Conservation (phyloP, 2,797 vertebrate genomes). For the Halcyon leucocephala region DNA sequence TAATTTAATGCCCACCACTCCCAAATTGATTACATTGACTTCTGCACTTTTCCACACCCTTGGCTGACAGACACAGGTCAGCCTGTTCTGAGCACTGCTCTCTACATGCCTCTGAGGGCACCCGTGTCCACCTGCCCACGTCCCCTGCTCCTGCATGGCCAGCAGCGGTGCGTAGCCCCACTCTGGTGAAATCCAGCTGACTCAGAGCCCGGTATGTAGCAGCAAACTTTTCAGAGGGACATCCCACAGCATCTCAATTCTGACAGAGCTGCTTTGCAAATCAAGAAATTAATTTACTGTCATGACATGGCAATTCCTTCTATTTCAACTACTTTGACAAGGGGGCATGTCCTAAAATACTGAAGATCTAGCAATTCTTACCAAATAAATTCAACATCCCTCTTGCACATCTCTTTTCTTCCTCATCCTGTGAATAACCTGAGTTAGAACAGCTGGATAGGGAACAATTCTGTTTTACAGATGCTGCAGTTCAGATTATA, state of each 20-base stretch:
- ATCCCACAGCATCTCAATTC: neutral
- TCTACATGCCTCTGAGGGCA: neutral
- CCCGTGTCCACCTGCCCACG: rapidly evolving
- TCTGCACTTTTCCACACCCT: neutral
- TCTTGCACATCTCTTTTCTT: constrained; percentile 28
- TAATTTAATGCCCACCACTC: neutral
- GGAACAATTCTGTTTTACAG: constrained; percentile 62
- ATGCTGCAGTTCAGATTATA: constrained; percentile 73
- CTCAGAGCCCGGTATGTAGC: rapidly evolving
- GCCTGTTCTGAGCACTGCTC: neutral
- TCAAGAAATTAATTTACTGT: neutral
- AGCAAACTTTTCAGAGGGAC: neutral
- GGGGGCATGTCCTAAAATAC: neutral
- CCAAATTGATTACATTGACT: neutral
- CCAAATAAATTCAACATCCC: neutral
- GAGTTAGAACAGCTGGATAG: constrained; percentile 71
- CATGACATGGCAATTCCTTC: neutral
- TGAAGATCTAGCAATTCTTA: neutral
- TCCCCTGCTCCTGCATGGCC: rapidly evolving
- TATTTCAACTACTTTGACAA: neutral
- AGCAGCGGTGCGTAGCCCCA: neutral
- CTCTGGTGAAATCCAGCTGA: neutral
- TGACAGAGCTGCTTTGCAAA: neutral
- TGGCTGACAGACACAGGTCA: neutral
- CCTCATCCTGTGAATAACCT: constrained; percentile 57